phyloP scores from a whole-genome alignment of 1,140 invertebrate genomes.

The Planococcus citri region DNA sequence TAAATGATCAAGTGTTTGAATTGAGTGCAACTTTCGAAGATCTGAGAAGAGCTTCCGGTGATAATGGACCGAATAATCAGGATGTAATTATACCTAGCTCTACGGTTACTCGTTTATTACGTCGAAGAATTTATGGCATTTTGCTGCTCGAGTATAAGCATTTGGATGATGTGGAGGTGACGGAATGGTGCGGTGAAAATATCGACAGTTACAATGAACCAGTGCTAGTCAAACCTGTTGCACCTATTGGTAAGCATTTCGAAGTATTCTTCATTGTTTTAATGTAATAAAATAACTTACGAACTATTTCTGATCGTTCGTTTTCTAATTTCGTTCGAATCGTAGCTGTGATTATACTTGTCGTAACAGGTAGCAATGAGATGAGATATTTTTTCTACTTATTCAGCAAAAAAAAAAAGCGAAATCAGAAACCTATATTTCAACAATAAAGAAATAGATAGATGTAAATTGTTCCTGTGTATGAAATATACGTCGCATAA shows the following conservation, averaged over 20 bases:
- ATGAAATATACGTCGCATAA: no score
- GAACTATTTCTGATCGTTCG: background rate
- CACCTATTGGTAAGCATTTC: constrained; percentile 15
- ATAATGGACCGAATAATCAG: constrained; percentile 1
- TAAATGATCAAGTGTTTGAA: constrained; percentile 29
- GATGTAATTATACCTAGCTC: background rate
- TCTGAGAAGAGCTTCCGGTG: constrained; percentile 27
- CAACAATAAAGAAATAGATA: background rate
- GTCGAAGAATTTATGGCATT: constrained; percentile 30
- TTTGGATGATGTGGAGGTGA: background rate
- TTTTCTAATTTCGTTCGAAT: background rate
- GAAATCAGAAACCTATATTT: background rate
- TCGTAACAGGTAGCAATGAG: background rate
- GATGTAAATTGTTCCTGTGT: background rate
- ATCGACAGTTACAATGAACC: constrained; percentile 23
- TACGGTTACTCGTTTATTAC: constrained; percentile 25
- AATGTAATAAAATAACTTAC: background rate
- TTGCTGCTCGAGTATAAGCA: constrained; percentile 28
- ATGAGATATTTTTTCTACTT: background rate
- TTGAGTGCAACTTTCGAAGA: constrained; percentile 30
- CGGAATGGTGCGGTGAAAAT: constrained; percentile 27
- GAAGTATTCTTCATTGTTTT: background rate
- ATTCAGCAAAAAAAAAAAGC: background rate
- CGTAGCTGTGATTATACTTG: background rate
- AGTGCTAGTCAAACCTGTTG: background rate